A percentile compares a stretch with the other conserved stretches of the same genome.
Evolutionary conservation across 2,113 vertebrate genomes (phyloP).

Genomic region (Butorides virescens): DNA sequence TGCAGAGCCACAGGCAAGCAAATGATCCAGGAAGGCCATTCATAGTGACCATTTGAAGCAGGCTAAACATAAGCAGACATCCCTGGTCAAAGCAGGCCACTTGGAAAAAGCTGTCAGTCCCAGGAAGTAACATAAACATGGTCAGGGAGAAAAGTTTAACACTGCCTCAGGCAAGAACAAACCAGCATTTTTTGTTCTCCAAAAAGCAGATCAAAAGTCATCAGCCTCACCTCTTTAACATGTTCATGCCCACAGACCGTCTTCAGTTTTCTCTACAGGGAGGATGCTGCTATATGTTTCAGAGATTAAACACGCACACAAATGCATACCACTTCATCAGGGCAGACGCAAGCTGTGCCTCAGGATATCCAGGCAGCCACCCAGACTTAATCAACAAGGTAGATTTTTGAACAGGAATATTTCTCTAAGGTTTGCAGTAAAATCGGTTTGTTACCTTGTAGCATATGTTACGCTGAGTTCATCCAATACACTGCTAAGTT

Average conservation of each 20-base stretch:
- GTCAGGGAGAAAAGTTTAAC: neutral
- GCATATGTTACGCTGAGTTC: slow-evolving; percentile 88
- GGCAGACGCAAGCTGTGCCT: neutral
- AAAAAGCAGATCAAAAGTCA: neutral
- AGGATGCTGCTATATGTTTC: neutral
- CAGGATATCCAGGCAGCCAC: neutral
- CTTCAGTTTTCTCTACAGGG: neutral
- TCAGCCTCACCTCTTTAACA: neutral
- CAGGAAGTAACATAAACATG: neutral
- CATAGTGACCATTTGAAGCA: neutral
- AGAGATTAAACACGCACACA: neutral
- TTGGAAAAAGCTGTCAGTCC: neutral
- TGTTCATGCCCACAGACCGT: accelerated
- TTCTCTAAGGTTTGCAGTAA: neutral
- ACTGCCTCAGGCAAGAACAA: neutral
- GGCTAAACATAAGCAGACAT: neutral
- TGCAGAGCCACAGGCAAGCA: neutral
- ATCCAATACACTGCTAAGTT: slow-evolving; percentile 90
- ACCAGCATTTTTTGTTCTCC: neutral
- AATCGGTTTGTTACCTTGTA: slow-evolving; percentile 81
- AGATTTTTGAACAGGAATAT: neutral
- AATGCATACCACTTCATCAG: neutral
- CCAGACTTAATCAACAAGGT: accelerated
- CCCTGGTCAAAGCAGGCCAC: neutral
- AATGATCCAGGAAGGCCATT: neutral